Evolutionary conservation across 2,113 vertebrate species (phyloP).

Genomic region (Ibidorhyncha struthersii): DNA sequence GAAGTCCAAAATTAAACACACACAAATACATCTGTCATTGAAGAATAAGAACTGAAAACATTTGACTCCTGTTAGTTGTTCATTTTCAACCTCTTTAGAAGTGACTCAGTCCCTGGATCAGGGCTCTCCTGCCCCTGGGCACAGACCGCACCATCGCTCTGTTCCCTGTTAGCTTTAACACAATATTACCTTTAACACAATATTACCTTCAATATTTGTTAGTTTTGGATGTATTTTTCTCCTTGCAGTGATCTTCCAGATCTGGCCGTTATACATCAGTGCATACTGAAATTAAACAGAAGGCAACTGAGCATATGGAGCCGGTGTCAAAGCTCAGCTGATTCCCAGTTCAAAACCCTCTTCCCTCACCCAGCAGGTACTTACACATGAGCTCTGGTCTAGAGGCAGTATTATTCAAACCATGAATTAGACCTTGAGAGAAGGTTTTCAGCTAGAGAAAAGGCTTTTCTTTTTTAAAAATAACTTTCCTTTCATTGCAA

Average conservation of each 20-base stretch:
- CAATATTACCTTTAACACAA: fast-evolving
- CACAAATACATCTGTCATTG: not conserved
- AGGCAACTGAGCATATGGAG: fast-evolving
- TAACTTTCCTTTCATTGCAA: not conserved
- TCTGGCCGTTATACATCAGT: not conserved
- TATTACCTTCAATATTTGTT: not conserved
- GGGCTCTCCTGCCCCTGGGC: too few species aligned
- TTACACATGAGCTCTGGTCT: fast-evolving
- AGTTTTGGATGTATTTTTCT: not conserved
- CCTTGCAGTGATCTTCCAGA: not conserved
- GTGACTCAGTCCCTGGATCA: not conserved
- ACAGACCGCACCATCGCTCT: fast-evolving
- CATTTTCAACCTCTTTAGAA: not conserved
- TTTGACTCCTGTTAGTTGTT: not conserved
- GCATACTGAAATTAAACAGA: not conserved
- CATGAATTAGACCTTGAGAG: not conserved
- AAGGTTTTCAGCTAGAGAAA: not conserved
- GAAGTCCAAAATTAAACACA: not conserved
- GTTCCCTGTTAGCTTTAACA: fast-evolving
- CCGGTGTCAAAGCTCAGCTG: not conserved
- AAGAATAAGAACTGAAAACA: not conserved
- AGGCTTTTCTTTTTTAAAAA: not conserved
- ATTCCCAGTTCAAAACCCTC: not conserved
- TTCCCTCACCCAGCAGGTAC: not conserved
- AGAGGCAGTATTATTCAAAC: not conserved